Evolutionary conservation across 2,888 invertebrate species (phyloP), one percentile per base, ranked within the genome.

Genomic region (Sinopyrophorus schimmeli): DNA sequence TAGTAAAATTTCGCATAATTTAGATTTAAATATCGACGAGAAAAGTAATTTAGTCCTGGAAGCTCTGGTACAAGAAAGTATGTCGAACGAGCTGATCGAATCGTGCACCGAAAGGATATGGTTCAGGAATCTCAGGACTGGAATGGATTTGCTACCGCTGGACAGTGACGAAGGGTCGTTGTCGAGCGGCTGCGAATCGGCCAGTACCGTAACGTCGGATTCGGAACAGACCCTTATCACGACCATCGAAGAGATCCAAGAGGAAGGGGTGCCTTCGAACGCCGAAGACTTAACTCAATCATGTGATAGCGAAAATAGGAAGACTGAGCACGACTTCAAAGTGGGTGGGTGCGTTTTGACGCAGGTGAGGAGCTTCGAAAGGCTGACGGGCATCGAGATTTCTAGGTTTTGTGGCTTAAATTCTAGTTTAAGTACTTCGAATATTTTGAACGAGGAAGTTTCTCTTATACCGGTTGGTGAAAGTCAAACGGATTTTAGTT

Each of bases 141-240:
- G 64, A 37, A 50, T 57, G 5, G 68, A 78, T 68, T 77, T 78
- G 72, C 77, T 77, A 69, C 77, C 79, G 67, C 74, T 80, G 56
- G 85, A 86, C 64, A 83, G 84, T 72, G 86, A 86, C 74, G 85
- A 85, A 65, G 84, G 86, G 57, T 86, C 86, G 37, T 83, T 89
- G 66, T 88, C 88, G 55, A 88, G 87, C 64, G 89, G 88, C 58
- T 89, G 88, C 70, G 88, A 89, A 74, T 87, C 87, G 7, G 86
- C 86, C 35, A 87, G 87, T 70, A 87, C 87, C 5, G 83, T 81
- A 26, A 81, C 81, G 43, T 79, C 80, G 26, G 81, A 82, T 63
- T 70, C 76, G 21, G 81, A 81, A 14, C 66, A 63, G 24, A 55
- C 62, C 1, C 34, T 21, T 5, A 53, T 55, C 15, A 42, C 51